Percentiles rank a stretch among this genome's conserved stretches.
Conservation (phyloP, 2,888 invertebrate species). For the Gortyna flavago region DNA sequence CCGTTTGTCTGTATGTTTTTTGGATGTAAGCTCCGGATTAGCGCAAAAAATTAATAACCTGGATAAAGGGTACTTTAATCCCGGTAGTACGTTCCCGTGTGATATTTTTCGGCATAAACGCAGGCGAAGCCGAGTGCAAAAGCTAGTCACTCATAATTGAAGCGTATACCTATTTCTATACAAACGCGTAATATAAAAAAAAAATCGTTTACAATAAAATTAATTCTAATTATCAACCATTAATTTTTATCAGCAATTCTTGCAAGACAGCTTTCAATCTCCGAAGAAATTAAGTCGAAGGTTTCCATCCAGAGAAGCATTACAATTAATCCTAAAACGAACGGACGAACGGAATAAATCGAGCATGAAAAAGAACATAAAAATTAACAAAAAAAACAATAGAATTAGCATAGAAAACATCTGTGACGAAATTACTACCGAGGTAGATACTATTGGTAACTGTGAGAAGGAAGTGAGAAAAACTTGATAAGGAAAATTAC, state of each 20-base stretch:
- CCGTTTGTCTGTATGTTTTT: too few relatives aligned
- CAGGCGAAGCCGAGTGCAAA: too few relatives aligned
- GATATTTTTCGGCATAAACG: too few relatives aligned
- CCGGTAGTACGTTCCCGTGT: too few relatives aligned
- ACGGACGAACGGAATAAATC: conserved; percentile 85
- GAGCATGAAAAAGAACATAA: conserved; percentile 88
- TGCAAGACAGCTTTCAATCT: conserved; percentile 59
- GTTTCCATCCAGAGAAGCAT: conserved; percentile 78
- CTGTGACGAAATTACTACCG: conserved; percentile 83
- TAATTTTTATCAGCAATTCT: conserved; percentile 62
- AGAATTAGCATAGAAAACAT: conserved; percentile 90
- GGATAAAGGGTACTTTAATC: too few relatives aligned
- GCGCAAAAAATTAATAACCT: too few relatives aligned
- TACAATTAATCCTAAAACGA: conserved; percentile 86
- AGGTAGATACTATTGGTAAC: conserved; percentile 70
- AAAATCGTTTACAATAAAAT: conserved; percentile 34
- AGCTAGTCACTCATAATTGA: too few relatives aligned
- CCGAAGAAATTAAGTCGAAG: conserved; percentile 61
- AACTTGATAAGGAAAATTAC: conserved; percentile 15
- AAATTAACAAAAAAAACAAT: conserved; percentile 90
- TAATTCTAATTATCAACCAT: conserved; percentile 58
- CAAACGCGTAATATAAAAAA: not conserved
- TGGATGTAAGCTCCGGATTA: too few relatives aligned
- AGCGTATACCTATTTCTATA: not conserved
- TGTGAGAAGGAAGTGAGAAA: conserved; percentile 27